Evolutionary conservation across 1,140 invertebrate species (phyloP).

Genomic region (Neodiprion fabricii): DNA sequence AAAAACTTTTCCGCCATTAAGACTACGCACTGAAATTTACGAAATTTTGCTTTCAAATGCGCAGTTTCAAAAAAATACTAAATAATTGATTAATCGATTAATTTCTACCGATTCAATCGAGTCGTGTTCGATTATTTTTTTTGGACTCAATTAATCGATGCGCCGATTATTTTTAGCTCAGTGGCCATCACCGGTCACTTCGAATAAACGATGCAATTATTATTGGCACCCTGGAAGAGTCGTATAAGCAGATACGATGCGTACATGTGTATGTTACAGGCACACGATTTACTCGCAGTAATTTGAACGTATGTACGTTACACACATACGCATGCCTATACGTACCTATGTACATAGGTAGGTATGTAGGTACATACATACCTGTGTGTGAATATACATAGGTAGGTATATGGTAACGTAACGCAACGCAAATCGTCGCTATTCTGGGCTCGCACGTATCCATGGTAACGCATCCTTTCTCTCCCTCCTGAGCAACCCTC

Average conservation of each 20-base stretch:
- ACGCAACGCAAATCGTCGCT: slow-evolving; percentile 42
- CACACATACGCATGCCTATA: not conserved
- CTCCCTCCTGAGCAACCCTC: not conserved
- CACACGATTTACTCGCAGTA: too few species aligned
- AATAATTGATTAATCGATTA: too few species aligned
- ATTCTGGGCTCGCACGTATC: slow-evolving; percentile 45
- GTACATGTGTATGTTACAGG: not conserved
- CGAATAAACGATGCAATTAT: slow-evolving; percentile 18
- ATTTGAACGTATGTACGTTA: not conserved
- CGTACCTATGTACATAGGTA: too few species aligned
- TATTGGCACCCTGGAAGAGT: slow-evolving; percentile 2
- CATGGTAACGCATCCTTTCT: slow-evolving; percentile 42
- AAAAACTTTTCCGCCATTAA: too few species aligned
- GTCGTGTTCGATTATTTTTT: too few species aligned
- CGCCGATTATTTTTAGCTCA: too few species aligned
- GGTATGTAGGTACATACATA: not conserved
- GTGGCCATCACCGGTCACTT: not conserved
- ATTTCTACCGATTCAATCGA: too few species aligned
- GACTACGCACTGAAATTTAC: too few species aligned
- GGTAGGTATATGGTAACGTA: slow-evolving; percentile 24
- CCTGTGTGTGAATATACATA: too few species aligned
- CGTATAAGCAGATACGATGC: not conserved
- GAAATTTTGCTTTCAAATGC: too few species aligned
- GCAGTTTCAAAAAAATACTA: too few species aligned
- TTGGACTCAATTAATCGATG: too few species aligned